These are phyloP conservation scores for Tigriopus californicus DNA, from an alignment of 2,888 invertebrate species.

Conservation along the genomic window DNA sequence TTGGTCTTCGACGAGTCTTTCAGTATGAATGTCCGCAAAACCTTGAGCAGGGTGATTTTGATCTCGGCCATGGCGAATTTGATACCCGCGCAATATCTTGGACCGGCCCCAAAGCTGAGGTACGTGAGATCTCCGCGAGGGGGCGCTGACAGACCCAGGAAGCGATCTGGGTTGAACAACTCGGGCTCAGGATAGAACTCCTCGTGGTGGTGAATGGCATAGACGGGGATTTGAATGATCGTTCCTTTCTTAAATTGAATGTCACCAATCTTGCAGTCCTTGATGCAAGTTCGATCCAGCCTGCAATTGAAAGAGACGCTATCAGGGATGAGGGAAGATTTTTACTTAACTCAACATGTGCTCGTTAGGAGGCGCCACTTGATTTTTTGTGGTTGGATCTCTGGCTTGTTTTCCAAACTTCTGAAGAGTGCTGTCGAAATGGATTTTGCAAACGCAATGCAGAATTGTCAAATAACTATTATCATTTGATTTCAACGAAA, in stretches of 20 bases:
- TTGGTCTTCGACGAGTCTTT: background rate
- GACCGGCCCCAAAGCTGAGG: background rate
- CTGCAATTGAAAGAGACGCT: too few species aligned
- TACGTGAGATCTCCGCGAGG: background rate
- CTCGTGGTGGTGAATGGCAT: background rate
- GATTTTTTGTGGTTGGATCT: too few species aligned
- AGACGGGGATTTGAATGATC: background rate
- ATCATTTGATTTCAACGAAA: too few species aligned
- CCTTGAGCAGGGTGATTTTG: background rate
- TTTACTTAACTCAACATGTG: too few species aligned
- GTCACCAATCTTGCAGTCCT: too few species aligned
- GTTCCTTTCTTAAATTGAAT: background rate
- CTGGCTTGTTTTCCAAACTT: too few species aligned
- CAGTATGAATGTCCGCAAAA: background rate
- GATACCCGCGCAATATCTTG: background rate
- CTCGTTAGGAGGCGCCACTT: too few species aligned
- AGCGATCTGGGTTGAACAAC: background rate
- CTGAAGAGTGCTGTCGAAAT: too few species aligned
- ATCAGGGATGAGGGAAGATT: too few species aligned
- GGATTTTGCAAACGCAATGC: too few species aligned
- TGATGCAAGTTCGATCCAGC: too few species aligned
- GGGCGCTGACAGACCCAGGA: background rate
- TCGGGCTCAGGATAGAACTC: background rate
- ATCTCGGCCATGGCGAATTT: background rate
- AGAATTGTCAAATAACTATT: too few species aligned